Conservation (phyloP, 2,113 vertebrate genomes). For the Copsychus sechellarum region DNA sequence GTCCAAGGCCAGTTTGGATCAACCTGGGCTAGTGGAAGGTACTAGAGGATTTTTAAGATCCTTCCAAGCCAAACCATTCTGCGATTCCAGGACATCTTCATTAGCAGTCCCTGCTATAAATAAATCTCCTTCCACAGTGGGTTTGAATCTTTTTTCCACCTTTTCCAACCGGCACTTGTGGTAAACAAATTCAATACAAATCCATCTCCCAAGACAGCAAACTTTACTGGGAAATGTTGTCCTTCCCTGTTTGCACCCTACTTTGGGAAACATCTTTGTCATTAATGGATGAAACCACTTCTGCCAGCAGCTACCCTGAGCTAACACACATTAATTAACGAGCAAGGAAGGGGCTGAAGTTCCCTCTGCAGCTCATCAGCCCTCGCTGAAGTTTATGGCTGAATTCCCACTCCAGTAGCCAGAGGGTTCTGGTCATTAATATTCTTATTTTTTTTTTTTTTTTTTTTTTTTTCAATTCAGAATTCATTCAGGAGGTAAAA, state of each 20-base stretch:
- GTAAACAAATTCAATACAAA: background rate
- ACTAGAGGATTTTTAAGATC: background rate
- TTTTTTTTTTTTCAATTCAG: background rate
- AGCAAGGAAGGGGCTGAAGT: background rate
- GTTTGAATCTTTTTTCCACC: background rate
- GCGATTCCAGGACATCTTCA: background rate
- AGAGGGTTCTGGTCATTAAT: background rate
- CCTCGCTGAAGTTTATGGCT: background rate
- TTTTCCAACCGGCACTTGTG: background rate
- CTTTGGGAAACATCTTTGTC: background rate
- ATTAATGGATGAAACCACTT: background rate
- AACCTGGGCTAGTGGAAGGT: rapidly evolving
- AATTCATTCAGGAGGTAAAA: background rate
- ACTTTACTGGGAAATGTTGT: background rate
- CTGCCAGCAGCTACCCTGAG: background rate
- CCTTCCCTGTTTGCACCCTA: background rate
- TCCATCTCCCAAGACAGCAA: background rate
- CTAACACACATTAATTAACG: background rate
- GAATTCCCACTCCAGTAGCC: background rate
- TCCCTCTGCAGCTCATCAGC: background rate
- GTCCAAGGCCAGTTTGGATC: rapidly evolving
- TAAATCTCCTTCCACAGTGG: background rate
- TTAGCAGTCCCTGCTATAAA: background rate
- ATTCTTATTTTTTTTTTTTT: rapidly evolving
- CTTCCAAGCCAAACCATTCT: background rate